Evolutionary conservation across 1,140 invertebrate genomes (phyloP), one percentile per base, ranked within the genome.

Genomic region (Zaprionus davidi): DNA sequence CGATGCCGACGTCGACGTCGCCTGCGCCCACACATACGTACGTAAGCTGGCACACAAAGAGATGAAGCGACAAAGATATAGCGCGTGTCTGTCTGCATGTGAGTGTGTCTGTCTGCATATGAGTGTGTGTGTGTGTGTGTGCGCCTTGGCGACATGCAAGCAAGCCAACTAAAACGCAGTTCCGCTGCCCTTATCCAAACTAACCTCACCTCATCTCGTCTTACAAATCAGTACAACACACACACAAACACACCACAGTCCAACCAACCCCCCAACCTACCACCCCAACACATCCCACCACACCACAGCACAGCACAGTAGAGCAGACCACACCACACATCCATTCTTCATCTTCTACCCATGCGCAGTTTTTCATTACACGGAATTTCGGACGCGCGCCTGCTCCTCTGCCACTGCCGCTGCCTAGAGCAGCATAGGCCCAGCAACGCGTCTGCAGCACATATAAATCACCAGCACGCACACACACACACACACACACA

Each of bases 21-120:
- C 13, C 15, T 11, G 22, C 64, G 36, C 36, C 13, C 36, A 22
- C 53, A 24, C 36, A 22, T 46, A 60, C 51, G 7, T 46, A 60
- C 53, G 24, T 75, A 31, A 12, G 46, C 46, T 51, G 46, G 46
- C 46, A 51, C 41, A 69, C 53, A 66, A 57, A 74, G 78, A 82
- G 83, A 86, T 86, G 80, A 77, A 78, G 69, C 57, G 71, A 56
- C 68, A 79, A 82, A 82, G 79, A 82, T 82, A 67, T 22, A 22
- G 55, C 65, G 17, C 53, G 56, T 58, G 55, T 17, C 24, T 26
- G 24, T 20, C 20, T 56, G 53, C 26, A 31, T 34, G n/a, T 20
- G n/a, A 4, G 5, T 69, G 31, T 34, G 36, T 4, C 36, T 62
- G 67, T 62, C 31, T 57, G 55, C 60, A 44, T 69, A 26, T 15